A percentile compares a stretch with the other conserved stretches of the same genome.
phyloP scores from a whole-genome alignment of 1,140 invertebrate species.

The Ceratina japonica region DNA sequence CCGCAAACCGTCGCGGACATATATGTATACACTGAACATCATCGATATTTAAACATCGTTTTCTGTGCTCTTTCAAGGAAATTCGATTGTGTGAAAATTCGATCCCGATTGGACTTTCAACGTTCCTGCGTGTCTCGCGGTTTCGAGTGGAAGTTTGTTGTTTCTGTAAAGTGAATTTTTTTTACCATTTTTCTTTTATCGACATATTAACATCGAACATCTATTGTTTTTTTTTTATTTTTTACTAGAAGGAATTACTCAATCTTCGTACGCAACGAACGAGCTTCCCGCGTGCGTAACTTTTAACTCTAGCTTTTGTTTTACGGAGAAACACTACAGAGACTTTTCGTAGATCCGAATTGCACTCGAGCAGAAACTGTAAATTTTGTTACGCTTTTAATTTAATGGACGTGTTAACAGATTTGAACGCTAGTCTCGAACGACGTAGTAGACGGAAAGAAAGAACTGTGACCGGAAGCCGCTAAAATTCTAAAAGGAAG shows the following conservation, averaged over 20 bases:
- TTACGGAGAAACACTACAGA: slow-evolving; percentile 29
- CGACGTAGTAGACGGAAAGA: slow-evolving; percentile 39
- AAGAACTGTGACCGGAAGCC: slow-evolving; percentile 45
- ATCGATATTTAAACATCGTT: neutral
- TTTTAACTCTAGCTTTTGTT: slow-evolving; percentile 1
- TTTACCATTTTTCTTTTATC: neutral
- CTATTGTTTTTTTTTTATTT: neutral
- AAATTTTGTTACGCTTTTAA: slow-evolving; percentile 30
- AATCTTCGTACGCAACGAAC: slow-evolving; percentile 5
- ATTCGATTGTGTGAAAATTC: slow-evolving; percentile 61
- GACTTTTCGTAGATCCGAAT: slow-evolving; percentile 23
- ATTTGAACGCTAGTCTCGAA: slow-evolving; percentile 38
- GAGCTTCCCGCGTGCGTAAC: neutral
- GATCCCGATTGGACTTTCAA: slow-evolving; percentile 65
- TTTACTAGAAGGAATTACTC: neutral
- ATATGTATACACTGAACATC: neutral
- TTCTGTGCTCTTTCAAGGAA: slow-evolving; percentile 35
- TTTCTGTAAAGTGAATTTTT: neutral
- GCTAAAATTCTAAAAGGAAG: slow-evolving; percentile 48
- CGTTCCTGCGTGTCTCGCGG: slow-evolving; percentile 32
- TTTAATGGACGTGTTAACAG: slow-evolving; percentile 51
- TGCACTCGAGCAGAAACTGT: slow-evolving; percentile 6
- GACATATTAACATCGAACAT: neutral
- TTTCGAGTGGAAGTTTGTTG: neutral
- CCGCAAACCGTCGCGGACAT: neutral